Evolutionary conservation across 2,797 vertebrate genomes (phyloP).

Genomic region (Chelonia mydas): DNA sequence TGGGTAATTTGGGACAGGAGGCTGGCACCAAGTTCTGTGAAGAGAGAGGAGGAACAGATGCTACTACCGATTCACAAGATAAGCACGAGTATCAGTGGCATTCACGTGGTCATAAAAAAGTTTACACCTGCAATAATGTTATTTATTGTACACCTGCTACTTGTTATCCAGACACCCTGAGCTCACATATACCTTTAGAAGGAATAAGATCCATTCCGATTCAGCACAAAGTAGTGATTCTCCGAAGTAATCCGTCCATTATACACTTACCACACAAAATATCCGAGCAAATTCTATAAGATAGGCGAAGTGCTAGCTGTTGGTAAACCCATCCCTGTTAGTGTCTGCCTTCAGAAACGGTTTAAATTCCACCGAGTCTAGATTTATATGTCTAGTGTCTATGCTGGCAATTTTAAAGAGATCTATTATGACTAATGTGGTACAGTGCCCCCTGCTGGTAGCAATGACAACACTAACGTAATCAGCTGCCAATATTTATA

Average conservation of each 20-base stretch:
- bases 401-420: neutral
- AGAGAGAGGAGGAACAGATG: constrained; percentile 50
- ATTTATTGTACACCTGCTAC: neutral
- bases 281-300: neutral
- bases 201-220: neutral
- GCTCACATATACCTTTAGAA: neutral
- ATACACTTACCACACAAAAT: neutral
- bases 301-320: neutral
- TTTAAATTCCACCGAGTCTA: neutral
- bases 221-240: neutral
- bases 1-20: constrained; percentile 17
- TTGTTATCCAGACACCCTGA: neutral
- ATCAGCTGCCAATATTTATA: neutral
- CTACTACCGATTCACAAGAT: constrained; percentile 23
- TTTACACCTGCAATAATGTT: neutral
- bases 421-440: neutral
- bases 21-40: neutral
- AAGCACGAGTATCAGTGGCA: neutral
- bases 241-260: neutral
- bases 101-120: neutral
- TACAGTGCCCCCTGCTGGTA: neutral
- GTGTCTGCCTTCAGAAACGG: neutral
- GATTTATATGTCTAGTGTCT: neutral
- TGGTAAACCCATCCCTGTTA: neutral
- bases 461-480: neutral